These are phyloP conservation scores for Scaptomyza graminum DNA, from an alignment of 1,140 invertebrate species.

Conservation along the genomic window DNA sequence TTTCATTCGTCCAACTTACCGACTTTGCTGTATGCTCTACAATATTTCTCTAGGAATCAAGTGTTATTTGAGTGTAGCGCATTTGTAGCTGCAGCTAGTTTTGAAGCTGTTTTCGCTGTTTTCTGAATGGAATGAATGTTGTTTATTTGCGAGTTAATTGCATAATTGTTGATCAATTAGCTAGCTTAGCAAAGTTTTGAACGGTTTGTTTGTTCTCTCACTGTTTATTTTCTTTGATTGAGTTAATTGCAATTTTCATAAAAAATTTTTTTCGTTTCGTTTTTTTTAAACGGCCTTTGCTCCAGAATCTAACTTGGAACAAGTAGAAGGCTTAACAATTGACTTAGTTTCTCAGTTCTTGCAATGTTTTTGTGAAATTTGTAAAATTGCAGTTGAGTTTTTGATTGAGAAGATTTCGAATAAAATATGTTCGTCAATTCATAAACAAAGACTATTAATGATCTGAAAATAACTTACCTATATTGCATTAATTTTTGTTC, in stretches of 20 bases:
- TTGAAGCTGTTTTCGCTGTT: background rate
- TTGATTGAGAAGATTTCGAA: too few species aligned
- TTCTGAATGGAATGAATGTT: background rate
- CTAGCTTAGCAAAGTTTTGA: background rate
- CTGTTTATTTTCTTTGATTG: constrained; percentile 18
- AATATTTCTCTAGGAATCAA: background rate
- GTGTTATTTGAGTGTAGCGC: constrained; percentile 1
- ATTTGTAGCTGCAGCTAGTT: background rate
- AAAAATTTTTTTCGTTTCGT: background rate
- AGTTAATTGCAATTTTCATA: constrained; percentile 32
- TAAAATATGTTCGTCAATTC: too few species aligned
- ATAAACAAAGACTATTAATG: too few species aligned
- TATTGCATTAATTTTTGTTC: too few species aligned
- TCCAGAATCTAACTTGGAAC: background rate
- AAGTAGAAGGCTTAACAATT: background rate
- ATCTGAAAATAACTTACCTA: too few species aligned
- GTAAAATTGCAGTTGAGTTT: too few species aligned
- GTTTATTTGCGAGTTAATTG: constrained; percentile 48
- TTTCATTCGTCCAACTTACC: background rate
- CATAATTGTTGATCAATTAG: constrained; percentile 48
- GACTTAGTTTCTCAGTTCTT: background rate
- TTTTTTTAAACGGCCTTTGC: constrained; percentile 2
- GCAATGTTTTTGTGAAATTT: background rate
- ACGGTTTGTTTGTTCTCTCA: background rate
- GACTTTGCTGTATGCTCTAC: constrained; percentile 2